Evolutionary conservation across 2,113 vertebrate genomes (phyloP), one percentile per base, ranked within the genome.

Genomic region (Poeciliopsis occidentalis): DNA sequence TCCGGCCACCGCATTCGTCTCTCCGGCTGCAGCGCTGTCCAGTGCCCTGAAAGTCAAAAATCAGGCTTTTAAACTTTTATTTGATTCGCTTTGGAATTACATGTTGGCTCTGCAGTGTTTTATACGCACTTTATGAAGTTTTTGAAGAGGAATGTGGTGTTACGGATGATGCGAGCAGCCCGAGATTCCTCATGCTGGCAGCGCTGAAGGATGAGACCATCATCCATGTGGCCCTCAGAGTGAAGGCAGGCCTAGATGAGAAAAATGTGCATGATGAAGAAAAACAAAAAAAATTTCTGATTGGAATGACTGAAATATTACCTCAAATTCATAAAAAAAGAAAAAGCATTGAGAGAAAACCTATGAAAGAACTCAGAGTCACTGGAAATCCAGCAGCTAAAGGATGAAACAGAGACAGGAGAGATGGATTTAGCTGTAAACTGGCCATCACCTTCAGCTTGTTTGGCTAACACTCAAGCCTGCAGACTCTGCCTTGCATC

Each of bases 191-290:
- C 97, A 0, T 88, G 95, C 76, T 98, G 97, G 87, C 97, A 99
- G 69, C 96, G 95, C 93, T 99, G 97, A 71, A 99, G 93, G 6
- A 92, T 97, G 60, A 99, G 88, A 27, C 97, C 97, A 8, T 99
- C 97, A 67, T 99, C 97, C 97, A 97, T 99, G 82, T 99, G 97
- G 64, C 97, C 97, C 91, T 99, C 97, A 91, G 95, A 94, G 72
- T 98, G 97, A 69, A 99, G 94, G 85, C 97, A 97, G 78, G 97
- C 96, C 97, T 99, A 67, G 8, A 26, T 51, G 78, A 64, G 27
- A 68, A 19, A 85, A 11, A 75, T 12, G 4, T 73, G 6, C 19
- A 19, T 62, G 8, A 39, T 22, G 8, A 15, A 12, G 24, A 57
- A 71, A 37, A 17, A 76, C 30, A 62, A 44, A 39, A n/a, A 3